Evolutionary conservation across 2,888 invertebrate species (phyloP).

Genomic region (Cheilosia vernalis): DNA sequence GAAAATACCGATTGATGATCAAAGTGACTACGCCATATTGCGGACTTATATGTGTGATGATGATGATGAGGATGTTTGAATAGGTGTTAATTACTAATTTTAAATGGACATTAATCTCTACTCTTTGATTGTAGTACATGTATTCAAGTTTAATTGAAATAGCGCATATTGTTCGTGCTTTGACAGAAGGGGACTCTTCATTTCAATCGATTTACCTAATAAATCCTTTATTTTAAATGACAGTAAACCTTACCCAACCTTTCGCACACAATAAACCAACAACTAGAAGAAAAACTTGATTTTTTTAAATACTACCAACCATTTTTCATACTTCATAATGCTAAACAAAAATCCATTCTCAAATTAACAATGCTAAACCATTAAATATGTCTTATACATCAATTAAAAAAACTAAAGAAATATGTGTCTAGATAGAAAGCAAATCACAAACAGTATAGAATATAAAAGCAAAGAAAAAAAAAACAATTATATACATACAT

Average conservation of each 20-base stretch:
- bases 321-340: conserved; percentile 36
- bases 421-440: conserved; percentile 69
- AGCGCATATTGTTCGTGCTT: conserved; percentile 45
- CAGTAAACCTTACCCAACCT: neutral
- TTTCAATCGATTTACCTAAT: neutral
- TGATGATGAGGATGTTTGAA: conserved; percentile 24
- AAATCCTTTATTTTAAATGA: neutral
- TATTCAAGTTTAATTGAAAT: conserved; percentile 56
- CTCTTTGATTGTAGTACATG: conserved; percentile 30
- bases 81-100: conserved; percentile 45
- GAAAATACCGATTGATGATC: conserved; percentile 36
- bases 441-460: conserved; percentile 55
- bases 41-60: conserved; percentile 62
- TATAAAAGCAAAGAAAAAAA: conserved; percentile 10
- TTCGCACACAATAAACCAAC: conserved; percentile 28
- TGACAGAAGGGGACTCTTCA: neutral
- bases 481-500: conserved; percentile 47
- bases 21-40: conserved; percentile 70
- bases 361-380: conserved; percentile 36
- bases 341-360: conserved; percentile 47
- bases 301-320: conserved; percentile 27
- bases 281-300: conserved; percentile 17
- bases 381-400: conserved; percentile 52
- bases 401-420: conserved; percentile 32
- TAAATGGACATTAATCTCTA: conserved; percentile 35